These are phyloP conservation scores for Chloroceryle inda DNA, from an alignment of 2,797 vertebrate species.

Conservation along the genomic window DNA sequence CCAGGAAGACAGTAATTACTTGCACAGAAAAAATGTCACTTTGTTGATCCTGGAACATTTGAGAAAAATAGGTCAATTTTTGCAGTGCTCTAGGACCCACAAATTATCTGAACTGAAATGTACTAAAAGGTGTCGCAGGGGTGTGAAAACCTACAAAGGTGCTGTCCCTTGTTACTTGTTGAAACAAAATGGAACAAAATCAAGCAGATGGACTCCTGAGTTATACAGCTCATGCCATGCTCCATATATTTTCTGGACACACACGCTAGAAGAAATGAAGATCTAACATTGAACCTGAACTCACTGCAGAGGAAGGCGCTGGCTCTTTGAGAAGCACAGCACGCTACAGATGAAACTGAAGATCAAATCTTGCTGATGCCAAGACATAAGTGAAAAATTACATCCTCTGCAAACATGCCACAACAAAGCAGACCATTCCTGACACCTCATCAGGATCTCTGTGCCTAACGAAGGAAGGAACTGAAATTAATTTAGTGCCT, in stretches of 20 bases:
- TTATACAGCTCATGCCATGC: not conserved
- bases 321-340: not conserved
- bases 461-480: constrained; percentile 32
- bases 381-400: constrained; percentile 8
- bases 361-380: not conserved
- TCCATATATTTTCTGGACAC: not conserved
- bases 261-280: not conserved
- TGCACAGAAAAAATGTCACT: not conserved
- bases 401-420: not conserved
- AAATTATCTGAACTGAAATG: not conserved
- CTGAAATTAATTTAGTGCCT: constrained; percentile 33
- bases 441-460: not conserved
- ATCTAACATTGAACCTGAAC: not conserved
- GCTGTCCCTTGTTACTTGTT: too few relatives aligned
- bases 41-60: not conserved
- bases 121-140: not conserved
- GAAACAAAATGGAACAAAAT: not conserved
- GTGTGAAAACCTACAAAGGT: too few relatives aligned
- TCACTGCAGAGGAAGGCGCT: not conserved
- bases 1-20: not conserved
- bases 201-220: not conserved
- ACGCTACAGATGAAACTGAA: not conserved
- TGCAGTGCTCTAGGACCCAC: not conserved
- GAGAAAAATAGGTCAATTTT: not conserved
- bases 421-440: constrained; percentile 18